Evolutionary conservation across 2,888 invertebrate species (phyloP).

Genomic region (Laothoe populi): DNA sequence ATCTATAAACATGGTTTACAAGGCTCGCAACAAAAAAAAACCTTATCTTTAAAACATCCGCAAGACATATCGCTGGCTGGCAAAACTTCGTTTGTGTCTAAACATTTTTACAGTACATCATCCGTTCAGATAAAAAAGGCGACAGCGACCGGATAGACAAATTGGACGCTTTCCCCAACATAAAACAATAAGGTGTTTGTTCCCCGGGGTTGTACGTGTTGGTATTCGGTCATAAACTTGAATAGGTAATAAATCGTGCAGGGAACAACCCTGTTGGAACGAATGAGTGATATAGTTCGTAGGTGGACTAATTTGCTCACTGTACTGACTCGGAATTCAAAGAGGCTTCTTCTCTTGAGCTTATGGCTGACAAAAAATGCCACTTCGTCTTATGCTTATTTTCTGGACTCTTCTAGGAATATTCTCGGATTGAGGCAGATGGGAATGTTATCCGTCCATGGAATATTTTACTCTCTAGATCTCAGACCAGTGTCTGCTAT

Average conservation of each 20-base stretch:
- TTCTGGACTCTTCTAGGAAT: no score
- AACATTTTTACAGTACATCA: conserved; percentile 45
- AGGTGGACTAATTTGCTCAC: neutral
- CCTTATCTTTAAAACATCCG: conserved; percentile 8
- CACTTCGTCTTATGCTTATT: no score
- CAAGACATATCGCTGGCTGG: neutral
- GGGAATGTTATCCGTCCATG: no score
- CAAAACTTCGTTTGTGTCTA: conserved; percentile 27
- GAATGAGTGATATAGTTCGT: neutral
- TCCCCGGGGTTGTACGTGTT: conserved; percentile 46
- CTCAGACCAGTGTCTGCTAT: no score
- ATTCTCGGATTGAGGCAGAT: no score
- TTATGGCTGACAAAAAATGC: no score
- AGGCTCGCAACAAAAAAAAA: no score
- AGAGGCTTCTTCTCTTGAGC: no score
- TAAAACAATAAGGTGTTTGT: conserved; percentile 63
- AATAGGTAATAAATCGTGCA: conserved; percentile 57
- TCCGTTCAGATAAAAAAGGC: conserved; percentile 62
- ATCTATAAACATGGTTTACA: no score
- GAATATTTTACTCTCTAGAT: no score
- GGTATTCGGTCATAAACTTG: conserved; percentile 51
- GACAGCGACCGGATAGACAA: conserved; percentile 61
- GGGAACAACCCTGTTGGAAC: conserved; percentile 31
- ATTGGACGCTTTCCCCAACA: conserved; percentile 62
- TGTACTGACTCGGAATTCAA: no score